Percentiles rank a stretch among this genome's conserved stretches.
These are phyloP conservation scores for Calycopis cecrops DNA, from an alignment of 1,140 invertebrate species.

Conservation along the genomic window DNA sequence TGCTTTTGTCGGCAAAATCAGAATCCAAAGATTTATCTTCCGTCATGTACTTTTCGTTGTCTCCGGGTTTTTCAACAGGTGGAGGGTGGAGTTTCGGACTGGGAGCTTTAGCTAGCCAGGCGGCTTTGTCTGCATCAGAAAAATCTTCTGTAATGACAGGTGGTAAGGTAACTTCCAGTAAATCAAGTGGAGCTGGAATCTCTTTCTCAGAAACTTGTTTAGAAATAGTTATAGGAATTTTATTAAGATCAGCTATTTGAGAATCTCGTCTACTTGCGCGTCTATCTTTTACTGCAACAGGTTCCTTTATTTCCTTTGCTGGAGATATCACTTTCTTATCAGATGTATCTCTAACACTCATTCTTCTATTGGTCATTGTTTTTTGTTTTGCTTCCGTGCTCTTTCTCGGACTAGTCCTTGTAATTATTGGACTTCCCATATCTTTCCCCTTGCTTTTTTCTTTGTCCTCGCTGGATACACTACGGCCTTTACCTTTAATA, in stretches of 20 bases:
- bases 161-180: slow-evolving; percentile 39
- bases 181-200: slow-evolving; percentile 30
- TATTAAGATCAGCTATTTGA: slow-evolving; percentile 23
- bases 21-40: slow-evolving; percentile 64
- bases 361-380: slow-evolving; percentile 36
- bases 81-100: slow-evolving; percentile 53
- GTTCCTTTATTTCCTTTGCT: slow-evolving; percentile 27
- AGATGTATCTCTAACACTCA: slow-evolving; percentile 43
- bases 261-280: slow-evolving; percentile 36
- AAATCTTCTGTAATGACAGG: slow-evolving; percentile 36
- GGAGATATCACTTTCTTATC: slow-evolving; percentile 23
- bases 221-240: slow-evolving; percentile 37
- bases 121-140: slow-evolving; percentile 46
- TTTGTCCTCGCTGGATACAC: slow-evolving; percentile 42
- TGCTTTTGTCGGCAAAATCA: slow-evolving; percentile 56
- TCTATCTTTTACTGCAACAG: slow-evolving; percentile 29
- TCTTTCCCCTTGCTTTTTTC: slow-evolving; percentile 33
- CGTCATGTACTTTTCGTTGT: slow-evolving; percentile 64
- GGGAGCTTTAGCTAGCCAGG: slow-evolving; percentile 55
- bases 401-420: slow-evolving; percentile 47
- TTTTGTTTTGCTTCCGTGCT: slow-evolving; percentile 45
- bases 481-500: slow-evolving; percentile 30
- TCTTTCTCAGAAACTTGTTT: slow-evolving; percentile 28
- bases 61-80: slow-evolving; percentile 56
- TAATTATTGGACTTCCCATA: slow-evolving; percentile 22